Conservation (phyloP, 2,888 invertebrate species). For the Torymus tubicola region DNA sequence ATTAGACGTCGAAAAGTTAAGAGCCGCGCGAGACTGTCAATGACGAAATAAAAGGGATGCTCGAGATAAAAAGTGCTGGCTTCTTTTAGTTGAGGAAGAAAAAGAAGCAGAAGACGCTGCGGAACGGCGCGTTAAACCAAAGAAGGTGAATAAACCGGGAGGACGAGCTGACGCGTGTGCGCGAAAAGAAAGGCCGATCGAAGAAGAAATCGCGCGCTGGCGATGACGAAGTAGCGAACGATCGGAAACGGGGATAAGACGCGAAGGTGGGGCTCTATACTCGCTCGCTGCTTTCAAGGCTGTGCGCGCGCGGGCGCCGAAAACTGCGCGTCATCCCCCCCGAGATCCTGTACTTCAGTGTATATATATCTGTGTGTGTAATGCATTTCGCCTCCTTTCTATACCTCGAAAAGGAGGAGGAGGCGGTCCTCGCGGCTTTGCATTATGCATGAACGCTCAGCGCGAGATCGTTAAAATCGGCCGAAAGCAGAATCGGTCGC, state of each 20-base stretch:
- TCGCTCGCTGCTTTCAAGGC: conserved; percentile 39
- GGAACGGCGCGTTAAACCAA: neutral
- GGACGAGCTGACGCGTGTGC: neutral
- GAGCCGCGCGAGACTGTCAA: conserved; percentile 29
- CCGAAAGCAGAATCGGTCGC: conserved; percentile 15
- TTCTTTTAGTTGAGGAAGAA: neutral
- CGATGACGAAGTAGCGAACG: conserved; percentile 41
- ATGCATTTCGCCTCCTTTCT: too few species aligned
- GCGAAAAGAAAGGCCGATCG: neutral
- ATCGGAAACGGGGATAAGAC: conserved; percentile 42
- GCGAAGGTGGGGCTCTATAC: conserved; percentile 9
- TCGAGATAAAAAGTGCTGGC: neutral
- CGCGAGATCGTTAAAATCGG: conserved; percentile 62
- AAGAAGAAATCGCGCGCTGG: conserved; percentile 33
- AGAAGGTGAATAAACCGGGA: neutral
- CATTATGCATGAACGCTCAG: conserved; percentile 65
- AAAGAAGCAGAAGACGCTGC: neutral
- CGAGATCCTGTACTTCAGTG: conserved; percentile 6
- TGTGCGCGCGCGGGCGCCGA: conserved; percentile 45
- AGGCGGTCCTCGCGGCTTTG: conserved; percentile 42
- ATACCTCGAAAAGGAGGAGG: too few species aligned
- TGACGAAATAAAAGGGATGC: neutral
- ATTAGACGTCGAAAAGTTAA: conserved; percentile 28
- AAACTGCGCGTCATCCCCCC: conserved; percentile 57
- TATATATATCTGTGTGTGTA: neutral